Conservation (phyloP, 2,797 vertebrate genomes). For the Microchirus variegatus region DNA sequence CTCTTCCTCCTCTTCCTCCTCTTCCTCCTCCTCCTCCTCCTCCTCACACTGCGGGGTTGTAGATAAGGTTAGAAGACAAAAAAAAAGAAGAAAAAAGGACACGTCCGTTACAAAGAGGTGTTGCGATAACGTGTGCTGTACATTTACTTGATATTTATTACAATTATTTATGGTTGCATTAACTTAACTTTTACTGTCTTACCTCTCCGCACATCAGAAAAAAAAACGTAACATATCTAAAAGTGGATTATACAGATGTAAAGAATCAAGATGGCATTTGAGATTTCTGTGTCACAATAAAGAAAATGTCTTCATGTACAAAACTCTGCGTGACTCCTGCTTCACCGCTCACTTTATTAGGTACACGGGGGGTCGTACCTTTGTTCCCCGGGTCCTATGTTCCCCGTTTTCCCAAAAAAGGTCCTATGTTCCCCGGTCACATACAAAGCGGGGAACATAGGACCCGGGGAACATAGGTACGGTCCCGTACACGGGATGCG, state of each 20-base stretch:
- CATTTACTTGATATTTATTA: constrained; percentile 99
- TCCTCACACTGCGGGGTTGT: constrained; percentile 37
- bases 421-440: too few relatives aligned
- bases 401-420: too few relatives aligned
- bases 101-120: constrained; percentile 77
- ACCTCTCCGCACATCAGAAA: constrained; percentile 86
- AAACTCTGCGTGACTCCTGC: constrained; percentile 10
- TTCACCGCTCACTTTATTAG: not conserved
- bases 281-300: constrained; percentile 85
- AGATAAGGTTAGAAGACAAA: constrained; percentile 47
- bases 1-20: constrained; percentile 30
- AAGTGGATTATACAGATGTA: constrained; percentile 85
- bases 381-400: too few relatives aligned
- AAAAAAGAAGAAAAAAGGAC: constrained; percentile 59
- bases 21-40: constrained; percentile 50
- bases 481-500: too few relatives aligned
- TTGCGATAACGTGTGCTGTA: constrained; percentile 87
- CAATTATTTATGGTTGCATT: constrained; percentile 98
- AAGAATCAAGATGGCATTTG: constrained; percentile 77
- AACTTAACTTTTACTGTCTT: constrained; percentile 89
- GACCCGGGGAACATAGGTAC: too few relatives aligned
- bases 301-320: constrained; percentile 85
- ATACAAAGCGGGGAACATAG: too few relatives aligned
- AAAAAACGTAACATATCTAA: constrained; percentile 87
- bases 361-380: too few relatives aligned